Conservation (phyloP, 2,888 invertebrate species). For the Crioceris asparagi region DNA sequence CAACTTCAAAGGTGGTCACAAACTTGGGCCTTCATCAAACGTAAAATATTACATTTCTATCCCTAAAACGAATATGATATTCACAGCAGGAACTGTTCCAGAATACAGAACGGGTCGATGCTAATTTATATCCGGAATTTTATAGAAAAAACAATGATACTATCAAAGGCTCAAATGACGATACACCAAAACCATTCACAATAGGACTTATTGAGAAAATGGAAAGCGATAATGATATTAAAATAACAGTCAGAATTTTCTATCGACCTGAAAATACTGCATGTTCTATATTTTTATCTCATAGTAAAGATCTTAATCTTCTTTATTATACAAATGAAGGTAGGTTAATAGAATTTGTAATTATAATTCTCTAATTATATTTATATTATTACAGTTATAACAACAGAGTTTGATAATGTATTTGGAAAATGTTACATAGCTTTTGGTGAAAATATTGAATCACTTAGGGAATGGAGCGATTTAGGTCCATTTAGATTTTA, state of each 20-base stretch:
- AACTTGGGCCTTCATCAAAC: conserved; percentile 14
- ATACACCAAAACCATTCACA: conserved; percentile 66
- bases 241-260: conserved; percentile 55
- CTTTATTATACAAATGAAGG: conserved; percentile 72
- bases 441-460: conserved; percentile 48
- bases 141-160: conserved; percentile 64
- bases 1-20: conserved; percentile 34
- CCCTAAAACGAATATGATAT: background rate
- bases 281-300: conserved; percentile 43
- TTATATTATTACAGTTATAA: conserved; percentile 33
- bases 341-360: conserved; percentile 17
- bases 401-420: conserved; percentile 49
- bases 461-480: conserved; percentile 49
- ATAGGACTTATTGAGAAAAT: conserved; percentile 60
- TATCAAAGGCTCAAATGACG: conserved; percentile 58
- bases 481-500: conserved; percentile 62
- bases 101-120: conserved; percentile 45
- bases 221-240: conserved; percentile 42
- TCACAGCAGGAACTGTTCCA: conserved; percentile 7
- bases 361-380: background rate
- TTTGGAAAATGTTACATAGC: conserved; percentile 58
- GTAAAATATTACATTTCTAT: background rate
- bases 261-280: conserved; percentile 69
- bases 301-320: conserved; percentile 58
- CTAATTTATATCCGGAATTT: conserved; percentile 67